Base-by-base conservation (phyloP, 2,888 invertebrate species). In the Beris morrisii region DNA sequence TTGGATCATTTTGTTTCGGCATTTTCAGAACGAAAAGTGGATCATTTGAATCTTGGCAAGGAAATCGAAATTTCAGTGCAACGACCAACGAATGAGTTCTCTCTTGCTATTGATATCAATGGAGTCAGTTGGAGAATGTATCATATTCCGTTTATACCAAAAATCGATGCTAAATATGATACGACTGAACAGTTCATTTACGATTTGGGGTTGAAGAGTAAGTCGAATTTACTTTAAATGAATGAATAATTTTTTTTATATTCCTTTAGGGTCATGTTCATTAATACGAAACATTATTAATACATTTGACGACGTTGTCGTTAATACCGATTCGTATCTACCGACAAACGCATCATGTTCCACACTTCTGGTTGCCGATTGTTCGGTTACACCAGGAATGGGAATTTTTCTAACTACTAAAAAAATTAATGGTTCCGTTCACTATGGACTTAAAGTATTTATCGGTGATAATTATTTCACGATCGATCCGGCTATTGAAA, bases 101-200 rank as follows among this genome's bases (percentile, higher is more conserved):
- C 78, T 75, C 64, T 79, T 22, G 76, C 76, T 4, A 72, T 79
- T 22, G 75, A 75, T 58, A 73, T 80, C 3, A 80, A 80, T 61
- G 78, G 78, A 1, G 75, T 78, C 7, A 74, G 74, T n/a, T 78
- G 79, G 75, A 77, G 76, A 6, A 75, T 80, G 46, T 78, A 78
- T 69, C 78, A 79, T 64, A 76, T 80, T 64, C 79, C 80, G 12
- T 78, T 79, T 63, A 69, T 80, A n/a, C 77, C 76, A 59, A 79
- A 76, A 65, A 67, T 80, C 13, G 80, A 80, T 68, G 79, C 79
- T 1, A 80, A 80, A 71, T 80, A 80, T 59, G 80, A 80, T 69
- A 76, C 78, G 11, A 75, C 76, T 0, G 79, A 79, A 67, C 78
- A 80, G 63, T 70, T 80, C 53, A 75, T 74, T 30, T 78, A 78